Evolutionary conservation across 2,888 invertebrate genomes (phyloP), one percentile per base, ranked within the genome.

Genomic region (Apomyelois bistriatella): DNA sequence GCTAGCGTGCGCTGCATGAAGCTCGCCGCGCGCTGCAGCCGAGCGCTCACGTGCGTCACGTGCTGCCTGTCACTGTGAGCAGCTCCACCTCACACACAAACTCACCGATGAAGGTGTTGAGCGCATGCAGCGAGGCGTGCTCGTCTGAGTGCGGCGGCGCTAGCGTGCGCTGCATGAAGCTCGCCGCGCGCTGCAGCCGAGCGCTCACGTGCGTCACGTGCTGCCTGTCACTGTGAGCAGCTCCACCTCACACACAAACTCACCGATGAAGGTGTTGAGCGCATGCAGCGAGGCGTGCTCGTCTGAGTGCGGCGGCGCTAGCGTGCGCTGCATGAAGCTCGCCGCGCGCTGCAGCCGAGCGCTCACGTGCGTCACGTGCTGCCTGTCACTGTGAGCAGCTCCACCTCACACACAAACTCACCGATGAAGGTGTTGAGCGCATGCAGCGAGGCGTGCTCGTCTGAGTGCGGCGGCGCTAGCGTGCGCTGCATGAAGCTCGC

Each of bases 251-350:
- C 22, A 22, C 22, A 22, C 22, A 22, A 2, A 22, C 22, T 22
- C 22, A 22, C 22, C 22, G 22, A 22, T 22, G 65, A 95, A 94
- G 56, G 92, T 85, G 76, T 94, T 95, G 12, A 97, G 84, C 0
- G 96, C 94, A 53, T 94, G 94, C 53, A 97, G 82, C 0, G 97
- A 97, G 57, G 94, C 93, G 63, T 95, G 93, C 70, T 97, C 96
- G 1, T 86, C 87, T 1, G 85, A 74, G 60, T 85, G 79, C 10
- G 82, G 83, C 0, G 85, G 90, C 8, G 82, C 79, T 1, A 78
- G 68, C 0, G 81, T 75, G 2, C 85, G 72, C 57, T 86, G 85
- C 57, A 98, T 88, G 76, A 98, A 98, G 9, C 91, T 89, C 42
- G 93, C 92, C 9, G 97, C 90, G 0, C 96, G 93, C 60, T 94